These are phyloP conservation scores for Elysia crispata DNA, from an alignment of 2,888 invertebrate genomes.

Conservation along the genomic window DNA sequence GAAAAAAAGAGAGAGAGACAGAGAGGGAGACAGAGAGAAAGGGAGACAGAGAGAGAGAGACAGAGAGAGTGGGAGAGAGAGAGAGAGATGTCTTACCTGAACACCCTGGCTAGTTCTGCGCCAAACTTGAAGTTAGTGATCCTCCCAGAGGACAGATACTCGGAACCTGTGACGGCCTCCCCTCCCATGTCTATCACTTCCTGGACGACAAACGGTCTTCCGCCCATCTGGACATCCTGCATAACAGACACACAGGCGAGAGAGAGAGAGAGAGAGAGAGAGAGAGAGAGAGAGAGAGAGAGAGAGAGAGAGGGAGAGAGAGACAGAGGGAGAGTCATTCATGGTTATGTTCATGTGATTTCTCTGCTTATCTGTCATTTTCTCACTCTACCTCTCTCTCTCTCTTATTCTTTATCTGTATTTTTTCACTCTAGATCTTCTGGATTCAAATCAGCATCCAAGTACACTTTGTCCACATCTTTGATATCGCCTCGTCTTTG, in stretches of 20 bases:
- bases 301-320: neutral
- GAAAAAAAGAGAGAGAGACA: constrained; percentile 21
- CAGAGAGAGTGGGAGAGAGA: too few relatives aligned
- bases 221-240: neutral
- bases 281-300: neutral
- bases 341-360: too few relatives aligned
- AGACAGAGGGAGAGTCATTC: neutral
- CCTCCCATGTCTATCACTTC: constrained; percentile 72
- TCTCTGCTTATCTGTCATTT: too few relatives aligned
- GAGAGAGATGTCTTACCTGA: constrained; percentile 41
- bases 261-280: neutral
- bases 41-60: too few relatives aligned
- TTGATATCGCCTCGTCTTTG: too few relatives aligned
- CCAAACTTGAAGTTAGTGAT: constrained; percentile 89
- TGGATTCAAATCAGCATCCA: too few relatives aligned
- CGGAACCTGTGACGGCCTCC: constrained; percentile 66
- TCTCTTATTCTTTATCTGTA: too few relatives aligned
- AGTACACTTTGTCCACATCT: too few relatives aligned
- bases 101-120: constrained; percentile 68
- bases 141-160: constrained; percentile 74
- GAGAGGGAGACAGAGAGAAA: too few relatives aligned
- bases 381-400: too few relatives aligned
- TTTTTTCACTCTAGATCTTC: too few relatives aligned
- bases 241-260: neutral
- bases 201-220: constrained; percentile 65